phyloP scores from a whole-genome alignment of 1,140 invertebrate genomes.

The Drosophila kanapiae region DNA sequence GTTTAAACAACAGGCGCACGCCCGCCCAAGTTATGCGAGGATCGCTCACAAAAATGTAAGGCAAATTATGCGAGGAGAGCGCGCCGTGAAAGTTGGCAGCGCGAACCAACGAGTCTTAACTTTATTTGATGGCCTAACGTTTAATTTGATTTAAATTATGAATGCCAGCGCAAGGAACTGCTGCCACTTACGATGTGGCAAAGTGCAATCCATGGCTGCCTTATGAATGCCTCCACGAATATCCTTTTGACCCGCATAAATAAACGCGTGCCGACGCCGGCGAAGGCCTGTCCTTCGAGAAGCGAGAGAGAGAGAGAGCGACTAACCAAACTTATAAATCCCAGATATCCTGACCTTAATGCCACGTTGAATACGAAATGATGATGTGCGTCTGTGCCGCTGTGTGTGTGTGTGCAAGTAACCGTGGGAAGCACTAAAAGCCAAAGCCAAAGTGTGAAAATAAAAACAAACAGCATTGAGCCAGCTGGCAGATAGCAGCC shows the following conservation, averaged over 20 bases:
- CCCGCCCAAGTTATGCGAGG: constrained; percentile 44
- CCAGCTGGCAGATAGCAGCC: constrained; percentile 54
- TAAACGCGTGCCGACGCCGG: constrained; percentile 50
- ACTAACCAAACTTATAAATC: constrained; percentile 83
- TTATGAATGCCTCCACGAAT: constrained; percentile 25
- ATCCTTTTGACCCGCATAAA: constrained; percentile 62
- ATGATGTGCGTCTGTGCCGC: constrained; percentile 51
- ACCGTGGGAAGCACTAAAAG: constrained; percentile 54
- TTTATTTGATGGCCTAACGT: constrained; percentile 49
- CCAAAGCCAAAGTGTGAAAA: constrained; percentile 60
- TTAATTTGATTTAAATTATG: constrained; percentile 67
- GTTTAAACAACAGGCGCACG: constrained; percentile 36
- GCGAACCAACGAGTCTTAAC: constrained; percentile 1
- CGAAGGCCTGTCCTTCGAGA: constrained; percentile 15
- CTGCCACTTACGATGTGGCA: constrained; percentile 63
- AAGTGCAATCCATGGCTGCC: constrained; percentile 46
- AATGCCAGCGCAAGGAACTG: constrained; percentile 29
- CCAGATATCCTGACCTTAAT: constrained; percentile 83
- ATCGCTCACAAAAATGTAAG: constrained; percentile 35
- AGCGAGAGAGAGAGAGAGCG: constrained; percentile 25
- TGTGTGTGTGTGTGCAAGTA: constrained; percentile 8
- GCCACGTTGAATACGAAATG: constrained; percentile 80
- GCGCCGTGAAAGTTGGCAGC: background rate
- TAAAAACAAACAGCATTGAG: constrained; percentile 70
- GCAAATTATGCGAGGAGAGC: constrained; percentile 27